Evolutionary conservation across 2,797 vertebrate genomes (phyloP).

Genomic region (Eulemur coronatus): DNA sequence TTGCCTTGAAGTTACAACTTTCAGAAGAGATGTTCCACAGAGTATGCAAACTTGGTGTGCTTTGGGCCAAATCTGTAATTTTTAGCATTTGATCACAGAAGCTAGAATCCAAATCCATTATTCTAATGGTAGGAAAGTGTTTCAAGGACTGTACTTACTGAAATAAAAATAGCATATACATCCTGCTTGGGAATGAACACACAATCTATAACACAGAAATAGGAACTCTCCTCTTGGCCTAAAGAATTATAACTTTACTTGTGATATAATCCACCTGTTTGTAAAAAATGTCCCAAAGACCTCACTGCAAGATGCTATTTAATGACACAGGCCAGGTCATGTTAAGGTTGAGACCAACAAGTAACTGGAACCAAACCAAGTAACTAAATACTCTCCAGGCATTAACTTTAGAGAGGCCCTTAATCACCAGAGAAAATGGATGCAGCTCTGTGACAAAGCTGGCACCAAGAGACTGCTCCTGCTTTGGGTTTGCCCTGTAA

Average conservation of each 20-base stretch:
- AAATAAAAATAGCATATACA: not conserved
- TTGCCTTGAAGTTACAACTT: not conserved
- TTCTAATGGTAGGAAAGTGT: not conserved
- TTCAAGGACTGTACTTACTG: not conserved
- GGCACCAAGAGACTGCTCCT: rapidly evolving
- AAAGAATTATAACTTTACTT: conserved; percentile 33
- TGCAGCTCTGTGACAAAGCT: not conserved
- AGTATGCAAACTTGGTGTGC: not conserved
- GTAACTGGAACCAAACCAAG: conserved; percentile 28
- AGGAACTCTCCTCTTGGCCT: not conserved
- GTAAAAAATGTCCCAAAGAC: not conserved
- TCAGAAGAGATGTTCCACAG: not conserved
- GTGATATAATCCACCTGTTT: conserved; percentile 47
- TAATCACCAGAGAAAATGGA: not conserved
- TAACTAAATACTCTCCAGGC: conserved; percentile 23
- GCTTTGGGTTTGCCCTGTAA: not conserved
- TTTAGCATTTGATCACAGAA: not conserved
- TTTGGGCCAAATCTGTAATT: not conserved
- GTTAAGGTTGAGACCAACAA: not conserved
- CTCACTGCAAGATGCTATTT: conserved; percentile 4
- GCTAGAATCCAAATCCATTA: not conserved
- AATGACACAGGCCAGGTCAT: not conserved
- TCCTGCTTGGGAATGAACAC: not conserved
- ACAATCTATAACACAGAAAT: not conserved
- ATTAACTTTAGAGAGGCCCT: not conserved